phyloP scores from a whole-genome alignment of 1,140 invertebrate genomes.

The Anastrepha ludens region DNA sequence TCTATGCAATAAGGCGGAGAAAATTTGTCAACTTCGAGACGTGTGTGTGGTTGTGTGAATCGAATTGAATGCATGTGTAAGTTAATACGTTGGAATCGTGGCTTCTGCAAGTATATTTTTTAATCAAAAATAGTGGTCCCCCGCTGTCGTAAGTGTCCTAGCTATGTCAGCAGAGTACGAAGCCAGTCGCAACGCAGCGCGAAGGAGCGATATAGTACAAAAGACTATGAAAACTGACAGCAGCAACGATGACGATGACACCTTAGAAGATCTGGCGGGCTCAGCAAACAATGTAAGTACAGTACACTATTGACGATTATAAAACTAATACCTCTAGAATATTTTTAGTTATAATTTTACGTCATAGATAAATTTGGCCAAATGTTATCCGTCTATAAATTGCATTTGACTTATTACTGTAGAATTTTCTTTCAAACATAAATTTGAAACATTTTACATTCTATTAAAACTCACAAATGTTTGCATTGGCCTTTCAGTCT shows the following conservation, averaged over 20 bases:
- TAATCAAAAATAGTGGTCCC: slow-evolving; percentile 16
- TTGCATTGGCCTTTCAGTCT: slow-evolving; percentile 60
- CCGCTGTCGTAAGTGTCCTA: slow-evolving; percentile 27
- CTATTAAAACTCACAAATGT: slow-evolving; percentile 11
- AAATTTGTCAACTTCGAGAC: background rate
- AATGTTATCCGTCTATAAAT: background rate
- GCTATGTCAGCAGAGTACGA: slow-evolving; percentile 51
- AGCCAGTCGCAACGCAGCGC: background rate
- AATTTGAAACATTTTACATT: background rate
- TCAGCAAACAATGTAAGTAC: slow-evolving; percentile 53
- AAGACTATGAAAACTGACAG: slow-evolving; percentile 11
- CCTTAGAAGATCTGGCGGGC: slow-evolving; percentile 38
- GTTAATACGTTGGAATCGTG: slow-evolving; percentile 42
- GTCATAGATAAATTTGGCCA: too few relatives aligned
- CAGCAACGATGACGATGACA: slow-evolving; percentile 30
- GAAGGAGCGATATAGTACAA: background rate
- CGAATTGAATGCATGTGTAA: slow-evolving; percentile 35
- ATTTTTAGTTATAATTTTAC: too few relatives aligned
- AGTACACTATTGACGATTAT: background rate
- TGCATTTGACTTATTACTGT: background rate
- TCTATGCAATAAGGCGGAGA: background rate
- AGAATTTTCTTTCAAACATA: slow-evolving; percentile 23
- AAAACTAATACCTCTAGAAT: too few relatives aligned
- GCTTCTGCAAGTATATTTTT: slow-evolving; percentile 23
- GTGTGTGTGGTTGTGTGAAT: slow-evolving; percentile 12